These are phyloP conservation scores for Volucella inflata DNA, from an alignment of 2,888 invertebrate genomes.

Conservation along the genomic window DNA sequence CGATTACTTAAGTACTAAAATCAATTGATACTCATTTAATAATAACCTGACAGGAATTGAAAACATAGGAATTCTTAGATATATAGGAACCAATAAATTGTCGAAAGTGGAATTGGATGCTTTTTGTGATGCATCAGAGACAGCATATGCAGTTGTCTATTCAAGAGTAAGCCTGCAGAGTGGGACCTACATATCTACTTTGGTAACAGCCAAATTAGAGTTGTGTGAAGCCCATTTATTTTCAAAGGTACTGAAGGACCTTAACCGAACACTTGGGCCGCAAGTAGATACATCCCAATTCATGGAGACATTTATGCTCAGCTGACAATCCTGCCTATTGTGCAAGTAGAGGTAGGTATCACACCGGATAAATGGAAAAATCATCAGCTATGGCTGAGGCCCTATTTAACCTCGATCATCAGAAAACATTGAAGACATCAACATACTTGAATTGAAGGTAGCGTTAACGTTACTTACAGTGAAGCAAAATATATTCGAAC, in stretches of 20 bases:
- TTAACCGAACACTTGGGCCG: not conserved
- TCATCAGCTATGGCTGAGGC: constrained; percentile 67
- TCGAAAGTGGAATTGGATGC: constrained; percentile 6
- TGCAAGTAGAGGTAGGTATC: constrained; percentile 72
- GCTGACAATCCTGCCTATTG: constrained; percentile 72
- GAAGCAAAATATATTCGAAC: constrained; percentile 4
- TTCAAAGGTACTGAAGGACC: not conserved
- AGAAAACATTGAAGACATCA: not conserved
- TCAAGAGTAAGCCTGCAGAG: not conserved
- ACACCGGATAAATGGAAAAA: constrained; percentile 43
- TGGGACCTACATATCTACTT: not conserved
- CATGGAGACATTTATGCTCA: constrained; percentile 6
- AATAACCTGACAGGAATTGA: not conserved
- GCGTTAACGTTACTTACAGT: not conserved
- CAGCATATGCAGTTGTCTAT: constrained; percentile 5
- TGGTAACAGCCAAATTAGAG: not conserved
- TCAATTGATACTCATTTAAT: not conserved
- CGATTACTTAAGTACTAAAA: not conserved
- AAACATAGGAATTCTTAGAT: constrained; percentile 15
- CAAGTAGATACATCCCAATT: not conserved
- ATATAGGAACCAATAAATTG: not conserved
- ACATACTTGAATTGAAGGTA: not conserved
- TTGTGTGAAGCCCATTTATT: not conserved
- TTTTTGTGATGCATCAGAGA: constrained; percentile 17
- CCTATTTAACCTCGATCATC: not conserved